phyloP scores from a whole-genome alignment of 2,113 vertebrate species.

The Sigmodon hispidus region DNA sequence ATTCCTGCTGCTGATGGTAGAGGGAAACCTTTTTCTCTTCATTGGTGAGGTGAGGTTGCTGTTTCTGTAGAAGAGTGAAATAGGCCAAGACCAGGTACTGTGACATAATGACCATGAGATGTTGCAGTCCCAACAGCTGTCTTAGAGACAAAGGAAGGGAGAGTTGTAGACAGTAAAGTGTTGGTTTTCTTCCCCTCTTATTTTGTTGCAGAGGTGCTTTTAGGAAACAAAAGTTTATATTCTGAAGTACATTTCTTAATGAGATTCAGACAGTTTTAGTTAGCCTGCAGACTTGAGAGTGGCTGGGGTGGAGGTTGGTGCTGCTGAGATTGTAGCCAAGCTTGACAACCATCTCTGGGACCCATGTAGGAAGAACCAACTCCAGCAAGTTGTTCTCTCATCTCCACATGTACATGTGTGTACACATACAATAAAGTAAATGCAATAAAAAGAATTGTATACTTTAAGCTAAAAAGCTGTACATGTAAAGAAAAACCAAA shows the following conservation, averaged over 20 bases:
- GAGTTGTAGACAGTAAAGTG: background rate
- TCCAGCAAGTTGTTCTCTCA: background rate
- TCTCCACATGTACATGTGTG: background rate
- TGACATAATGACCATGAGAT: background rate
- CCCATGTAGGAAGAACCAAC: background rate
- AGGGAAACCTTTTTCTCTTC: background rate
- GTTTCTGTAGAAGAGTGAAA: background rate
- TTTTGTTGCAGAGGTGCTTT: conserved; percentile 10
- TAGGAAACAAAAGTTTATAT: conserved; percentile 2
- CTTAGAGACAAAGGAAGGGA: background rate
- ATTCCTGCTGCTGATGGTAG: background rate
- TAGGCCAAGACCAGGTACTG: background rate
- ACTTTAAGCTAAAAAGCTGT: conserved; percentile 44
- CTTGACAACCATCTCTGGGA: background rate
- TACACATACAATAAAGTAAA: background rate
- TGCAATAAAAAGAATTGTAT: background rate
- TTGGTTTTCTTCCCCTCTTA: background rate
- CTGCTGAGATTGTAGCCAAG: background rate
- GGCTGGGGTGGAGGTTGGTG: background rate
- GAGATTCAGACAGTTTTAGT: background rate
- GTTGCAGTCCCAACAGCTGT: background rate
- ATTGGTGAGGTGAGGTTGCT: background rate
- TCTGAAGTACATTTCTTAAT: background rate
- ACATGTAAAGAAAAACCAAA: background rate
- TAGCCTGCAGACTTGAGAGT: background rate